These are phyloP conservation scores for Gryllus bimaculatus DNA, from an alignment of 1,140 invertebrate species.

Conservation along the genomic window DNA sequence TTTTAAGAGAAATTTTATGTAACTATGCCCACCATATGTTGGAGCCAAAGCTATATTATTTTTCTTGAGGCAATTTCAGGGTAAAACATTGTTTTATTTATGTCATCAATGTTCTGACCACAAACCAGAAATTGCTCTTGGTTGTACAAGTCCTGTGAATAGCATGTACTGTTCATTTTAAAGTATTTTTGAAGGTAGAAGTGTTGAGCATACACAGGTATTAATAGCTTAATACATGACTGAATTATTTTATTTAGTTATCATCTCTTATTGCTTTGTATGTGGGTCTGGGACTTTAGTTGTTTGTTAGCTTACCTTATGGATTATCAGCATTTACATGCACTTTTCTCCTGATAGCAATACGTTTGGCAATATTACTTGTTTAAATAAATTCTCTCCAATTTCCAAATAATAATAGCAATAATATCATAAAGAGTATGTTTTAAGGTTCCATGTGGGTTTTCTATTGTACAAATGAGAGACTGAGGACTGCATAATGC, in stretches of 20 bases:
- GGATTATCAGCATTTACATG: too few relatives aligned
- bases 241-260: not conserved
- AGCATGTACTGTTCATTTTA: not conserved
- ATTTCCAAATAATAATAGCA: not conserved
- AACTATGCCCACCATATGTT: not conserved
- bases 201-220: not conserved
- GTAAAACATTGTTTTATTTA: not conserved
- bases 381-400: not conserved
- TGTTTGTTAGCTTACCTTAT: too few relatives aligned
- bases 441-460: not conserved
- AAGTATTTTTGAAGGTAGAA: not conserved
- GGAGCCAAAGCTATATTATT: not conserved
- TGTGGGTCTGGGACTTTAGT: too few relatives aligned
- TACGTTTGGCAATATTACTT: not conserved
- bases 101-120: conserved; percentile 13
- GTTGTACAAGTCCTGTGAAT: not conserved
- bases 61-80: not conserved
- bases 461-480: not conserved
- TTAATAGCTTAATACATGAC: not conserved
- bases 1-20: too few relatives aligned
- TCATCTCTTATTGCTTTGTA: too few relatives aligned
- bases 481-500: not conserved
- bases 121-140: conserved; percentile 18
- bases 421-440: not conserved
- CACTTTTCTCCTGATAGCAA: not conserved